These are phyloP conservation scores for Asteroscopus sphinx DNA, from an alignment of 2,888 invertebrate species.

Conservation along the genomic window DNA sequence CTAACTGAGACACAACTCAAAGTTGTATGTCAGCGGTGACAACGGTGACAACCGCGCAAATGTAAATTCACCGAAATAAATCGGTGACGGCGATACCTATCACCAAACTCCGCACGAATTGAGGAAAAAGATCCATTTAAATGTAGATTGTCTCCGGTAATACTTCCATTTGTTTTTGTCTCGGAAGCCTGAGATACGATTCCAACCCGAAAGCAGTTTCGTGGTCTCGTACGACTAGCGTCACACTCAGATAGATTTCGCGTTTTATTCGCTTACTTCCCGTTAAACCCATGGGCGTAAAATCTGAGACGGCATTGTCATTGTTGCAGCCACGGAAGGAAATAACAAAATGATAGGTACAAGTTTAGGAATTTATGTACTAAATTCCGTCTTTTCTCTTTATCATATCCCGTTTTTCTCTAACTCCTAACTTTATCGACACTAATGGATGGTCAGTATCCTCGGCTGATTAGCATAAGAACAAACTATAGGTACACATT, in stretches of 20 bases:
- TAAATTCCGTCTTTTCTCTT: no score
- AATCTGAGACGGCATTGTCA: conserved; percentile 37
- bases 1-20: conserved; percentile 54
- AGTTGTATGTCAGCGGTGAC: conserved; percentile 59
- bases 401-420: no score
- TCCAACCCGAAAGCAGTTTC: conserved; percentile 75
- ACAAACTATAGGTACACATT: no score
- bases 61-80: conserved; percentile 86
- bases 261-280: conserved; percentile 58
- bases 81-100: conserved; percentile 86
- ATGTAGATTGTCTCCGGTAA: conserved; percentile 88
- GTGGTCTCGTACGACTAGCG: conserved; percentile 68
- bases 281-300: conserved; percentile 59
- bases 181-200: conserved; percentile 81
- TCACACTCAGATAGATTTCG: conserved; percentile 46
- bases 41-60: conserved; percentile 67
- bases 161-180: conserved; percentile 89
- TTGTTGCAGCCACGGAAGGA: conserved; percentile 35
- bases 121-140: conserved; percentile 89
- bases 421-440: no score
- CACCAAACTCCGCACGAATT: conserved; percentile 86
- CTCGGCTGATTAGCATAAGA: no score
- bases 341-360: conserved; percentile 48
- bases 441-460: no score
- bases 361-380: conserved; percentile 52